phyloP scores from a whole-genome alignment of 2,113 vertebrate species.

The Leiothrix lutea region DNA sequence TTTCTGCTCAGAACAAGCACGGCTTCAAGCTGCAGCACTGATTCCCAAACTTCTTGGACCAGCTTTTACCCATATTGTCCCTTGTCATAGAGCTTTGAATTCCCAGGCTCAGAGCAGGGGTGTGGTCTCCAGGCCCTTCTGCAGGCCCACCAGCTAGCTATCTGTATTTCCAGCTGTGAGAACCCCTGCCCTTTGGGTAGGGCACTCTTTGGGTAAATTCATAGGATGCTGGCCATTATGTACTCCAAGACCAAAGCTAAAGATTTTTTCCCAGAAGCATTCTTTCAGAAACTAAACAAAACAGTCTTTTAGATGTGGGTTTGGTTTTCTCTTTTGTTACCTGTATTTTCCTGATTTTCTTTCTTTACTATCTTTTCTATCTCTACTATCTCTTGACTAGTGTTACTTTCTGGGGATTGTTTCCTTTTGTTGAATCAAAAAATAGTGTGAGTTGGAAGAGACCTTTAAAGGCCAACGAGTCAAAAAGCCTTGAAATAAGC shows the following conservation, averaged over 20 bases:
- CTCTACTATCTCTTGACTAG: not conserved
- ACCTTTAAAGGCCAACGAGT: not conserved
- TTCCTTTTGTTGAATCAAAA: not conserved
- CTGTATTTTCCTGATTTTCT: not conserved
- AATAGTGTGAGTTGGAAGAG: not conserved
- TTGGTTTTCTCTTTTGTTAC: not conserved
- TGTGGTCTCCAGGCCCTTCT: not conserved
- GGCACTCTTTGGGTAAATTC: not conserved
- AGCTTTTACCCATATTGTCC: not conserved
- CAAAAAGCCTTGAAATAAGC: not conserved
- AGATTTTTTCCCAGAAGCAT: not conserved
- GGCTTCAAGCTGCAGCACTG: not conserved
- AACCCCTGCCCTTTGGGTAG: not conserved
- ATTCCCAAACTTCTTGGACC: not conserved
- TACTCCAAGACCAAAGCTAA: not conserved
- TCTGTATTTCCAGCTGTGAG: not conserved
- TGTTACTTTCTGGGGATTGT: not conserved
- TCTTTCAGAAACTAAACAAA: not conserved
- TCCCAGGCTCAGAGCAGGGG: not conserved
- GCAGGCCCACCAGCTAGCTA: not conserved
- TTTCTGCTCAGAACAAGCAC: not conserved
- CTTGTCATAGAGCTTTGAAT: not conserved
- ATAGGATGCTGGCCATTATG: not conserved
- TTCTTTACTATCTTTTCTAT: not conserved
- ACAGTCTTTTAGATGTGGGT: not conserved